These are phyloP conservation scores for Morone saxatilis DNA, from an alignment of 2,113 vertebrate species.

Conservation along the genomic window DNA sequence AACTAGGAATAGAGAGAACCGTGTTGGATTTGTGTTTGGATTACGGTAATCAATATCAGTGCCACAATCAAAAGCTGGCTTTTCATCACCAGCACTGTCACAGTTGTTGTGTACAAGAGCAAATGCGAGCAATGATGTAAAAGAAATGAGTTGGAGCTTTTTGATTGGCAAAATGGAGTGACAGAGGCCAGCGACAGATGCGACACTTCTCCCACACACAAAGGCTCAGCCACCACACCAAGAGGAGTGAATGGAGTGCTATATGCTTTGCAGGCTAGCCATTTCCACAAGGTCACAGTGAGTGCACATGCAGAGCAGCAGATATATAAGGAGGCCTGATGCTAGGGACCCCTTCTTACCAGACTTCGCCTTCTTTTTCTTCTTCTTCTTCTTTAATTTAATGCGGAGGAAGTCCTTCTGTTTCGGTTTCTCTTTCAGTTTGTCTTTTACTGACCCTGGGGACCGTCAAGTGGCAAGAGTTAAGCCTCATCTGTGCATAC, in stretches of 20 bases:
- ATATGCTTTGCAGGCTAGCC: conserved; percentile 58
- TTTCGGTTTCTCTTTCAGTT: conserved; percentile 90
- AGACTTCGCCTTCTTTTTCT: conserved; percentile 90
- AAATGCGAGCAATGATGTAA: neutral
- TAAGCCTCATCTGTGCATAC: neutral
- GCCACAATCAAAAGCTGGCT: conserved; percentile 6
- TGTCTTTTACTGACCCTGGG: conserved; percentile 87
- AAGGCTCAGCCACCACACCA: conserved; percentile 69
- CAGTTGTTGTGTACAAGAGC: neutral
- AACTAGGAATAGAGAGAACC: neutral
- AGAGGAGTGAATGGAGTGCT: conserved; percentile 68
- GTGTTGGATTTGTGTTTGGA: neutral
- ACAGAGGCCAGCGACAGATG: conserved; percentile 49
- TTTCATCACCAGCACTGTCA: neutral
- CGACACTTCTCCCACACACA: conserved; percentile 71
- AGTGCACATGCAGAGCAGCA: conserved; percentile 76
- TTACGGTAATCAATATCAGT: conserved; percentile 5
- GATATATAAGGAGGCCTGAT: conserved; percentile 24
- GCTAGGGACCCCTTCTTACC: conserved; percentile 84
- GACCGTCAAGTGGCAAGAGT: conserved; percentile 5
- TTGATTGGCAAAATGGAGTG: conserved; percentile 23
- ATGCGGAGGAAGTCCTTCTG: conserved; percentile 90
- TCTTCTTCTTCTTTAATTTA: conserved; percentile 95
- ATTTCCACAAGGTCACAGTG: conserved; percentile 53
- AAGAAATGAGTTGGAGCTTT: conserved; percentile 26